Conservation (phyloP, 2,797 vertebrate species). For the Strix occidentalis region DNA sequence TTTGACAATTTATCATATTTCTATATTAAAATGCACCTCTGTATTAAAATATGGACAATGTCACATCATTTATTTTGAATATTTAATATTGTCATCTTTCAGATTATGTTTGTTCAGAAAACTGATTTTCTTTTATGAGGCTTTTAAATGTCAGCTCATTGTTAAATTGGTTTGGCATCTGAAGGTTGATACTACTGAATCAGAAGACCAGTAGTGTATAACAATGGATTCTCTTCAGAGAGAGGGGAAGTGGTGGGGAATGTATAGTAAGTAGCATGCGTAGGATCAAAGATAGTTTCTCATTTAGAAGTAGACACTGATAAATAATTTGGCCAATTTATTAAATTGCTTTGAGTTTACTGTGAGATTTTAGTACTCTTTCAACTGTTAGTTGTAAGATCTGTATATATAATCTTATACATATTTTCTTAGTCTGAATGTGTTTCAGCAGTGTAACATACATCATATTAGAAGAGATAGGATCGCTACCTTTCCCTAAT, state of each 20-base stretch:
- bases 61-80: background rate
- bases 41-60: background rate
- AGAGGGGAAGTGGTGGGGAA: background rate
- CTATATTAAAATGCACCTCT: background rate
- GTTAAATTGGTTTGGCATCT: constrained; percentile 11
- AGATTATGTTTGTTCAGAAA: background rate
- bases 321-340: background rate
- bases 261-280: background rate
- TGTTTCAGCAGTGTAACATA: background rate
- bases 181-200: background rate
- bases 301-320: background rate
- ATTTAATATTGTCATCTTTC: constrained; percentile 10
- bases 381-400: background rate
- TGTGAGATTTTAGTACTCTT: background rate
- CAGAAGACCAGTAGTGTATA: background rate
- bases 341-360: background rate
- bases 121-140: background rate
- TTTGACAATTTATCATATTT: constrained; percentile 10
- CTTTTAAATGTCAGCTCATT: constrained; percentile 26
- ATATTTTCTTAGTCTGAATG: background rate
- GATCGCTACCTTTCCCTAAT: background rate
- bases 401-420: background rate
- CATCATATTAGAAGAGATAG: background rate
- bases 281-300: background rate
- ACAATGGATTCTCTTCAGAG: background rate